phyloP scores from a whole-genome alignment of 92 coral and sea anemone species.

The Galaxea fascicularis region DNA sequence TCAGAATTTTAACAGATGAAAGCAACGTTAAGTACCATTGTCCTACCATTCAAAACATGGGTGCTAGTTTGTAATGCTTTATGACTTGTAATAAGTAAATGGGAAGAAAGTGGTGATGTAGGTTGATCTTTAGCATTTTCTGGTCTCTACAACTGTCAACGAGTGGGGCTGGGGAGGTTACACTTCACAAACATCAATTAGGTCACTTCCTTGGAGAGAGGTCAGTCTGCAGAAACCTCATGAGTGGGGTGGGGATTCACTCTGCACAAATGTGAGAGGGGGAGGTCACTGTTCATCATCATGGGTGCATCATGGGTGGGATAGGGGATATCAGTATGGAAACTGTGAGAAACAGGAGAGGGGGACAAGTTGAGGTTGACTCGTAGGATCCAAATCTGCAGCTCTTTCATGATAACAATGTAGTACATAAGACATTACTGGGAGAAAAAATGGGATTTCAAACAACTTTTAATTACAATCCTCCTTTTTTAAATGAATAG shows the following conservation, averaged over 20 bases:
- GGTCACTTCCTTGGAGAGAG: background rate
- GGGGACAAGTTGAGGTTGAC: too few species aligned
- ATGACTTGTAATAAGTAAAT: too few species aligned
- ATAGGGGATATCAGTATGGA: too few species aligned
- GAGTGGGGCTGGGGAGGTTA: too few species aligned
- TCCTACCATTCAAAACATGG: conserved; percentile 1
- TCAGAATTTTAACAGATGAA: conserved; percentile 14
- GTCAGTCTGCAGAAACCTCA: background rate
- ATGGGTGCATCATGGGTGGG: background rate
- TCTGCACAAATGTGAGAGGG: background rate
- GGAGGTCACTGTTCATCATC: background rate
- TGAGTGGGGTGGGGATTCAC: background rate
- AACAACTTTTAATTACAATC: background rate
- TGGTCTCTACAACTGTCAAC: too few species aligned
- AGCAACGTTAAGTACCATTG: conserved; percentile 66
- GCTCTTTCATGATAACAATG: too few species aligned
- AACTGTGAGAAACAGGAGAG: too few species aligned
- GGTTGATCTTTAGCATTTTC: too few species aligned
- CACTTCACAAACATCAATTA: too few species aligned
- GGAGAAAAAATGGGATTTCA: background rate
- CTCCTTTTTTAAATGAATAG: conserved; percentile 1
- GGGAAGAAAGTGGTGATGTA: background rate
- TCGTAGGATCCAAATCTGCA: too few species aligned
- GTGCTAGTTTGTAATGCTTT: too few species aligned
- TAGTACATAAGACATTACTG: too few species aligned